Percentiles rank a stretch among this genome's conserved stretches.
These are phyloP conservation scores for Nebria salina DNA, from an alignment of 2,888 invertebrate genomes.

Conservation along the genomic window DNA sequence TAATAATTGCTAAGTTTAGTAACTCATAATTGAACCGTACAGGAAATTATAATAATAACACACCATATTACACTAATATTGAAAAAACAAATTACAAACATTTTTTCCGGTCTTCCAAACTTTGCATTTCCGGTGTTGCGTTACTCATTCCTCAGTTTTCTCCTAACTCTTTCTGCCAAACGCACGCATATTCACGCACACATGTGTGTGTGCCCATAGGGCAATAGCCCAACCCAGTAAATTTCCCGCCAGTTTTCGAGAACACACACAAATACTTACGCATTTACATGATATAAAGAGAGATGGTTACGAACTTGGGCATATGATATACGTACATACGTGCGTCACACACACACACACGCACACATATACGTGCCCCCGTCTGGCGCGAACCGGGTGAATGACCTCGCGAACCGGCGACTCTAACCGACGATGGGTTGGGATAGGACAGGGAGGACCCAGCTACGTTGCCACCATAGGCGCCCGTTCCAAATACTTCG, in stretches of 20 bases:
- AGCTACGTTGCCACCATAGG: constrained; percentile 29
- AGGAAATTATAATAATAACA: too few species aligned
- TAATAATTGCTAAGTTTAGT: too few species aligned
- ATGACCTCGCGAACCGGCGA: constrained; percentile 44
- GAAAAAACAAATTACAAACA: background rate
- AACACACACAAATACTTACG: constrained; percentile 14
- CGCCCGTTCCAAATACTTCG: constrained; percentile 5
- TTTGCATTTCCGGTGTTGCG: constrained; percentile 7
- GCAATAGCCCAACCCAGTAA: constrained; percentile 17
- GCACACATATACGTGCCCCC: constrained; percentile 9
- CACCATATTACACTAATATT: too few species aligned
- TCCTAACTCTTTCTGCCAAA: background rate
- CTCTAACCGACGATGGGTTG: constrained; percentile 44
- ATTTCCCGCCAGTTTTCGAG: constrained; percentile 18
- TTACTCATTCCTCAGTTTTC: background rate
- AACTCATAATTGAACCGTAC: too few species aligned
- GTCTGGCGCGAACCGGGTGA: constrained; percentile 32
- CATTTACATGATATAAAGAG: constrained; percentile 2
- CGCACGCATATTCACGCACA: background rate
- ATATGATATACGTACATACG: constrained; percentile 18
- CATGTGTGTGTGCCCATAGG: background rate
- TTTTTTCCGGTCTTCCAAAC: background rate
- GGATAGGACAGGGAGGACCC: constrained; percentile 45
- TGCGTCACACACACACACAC: constrained; percentile 7
- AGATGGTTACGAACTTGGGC: background rate